These are phyloP conservation scores for Oxyura jamaicensis DNA, from an alignment of 2,113 vertebrate genomes.

Conservation along the genomic window DNA sequence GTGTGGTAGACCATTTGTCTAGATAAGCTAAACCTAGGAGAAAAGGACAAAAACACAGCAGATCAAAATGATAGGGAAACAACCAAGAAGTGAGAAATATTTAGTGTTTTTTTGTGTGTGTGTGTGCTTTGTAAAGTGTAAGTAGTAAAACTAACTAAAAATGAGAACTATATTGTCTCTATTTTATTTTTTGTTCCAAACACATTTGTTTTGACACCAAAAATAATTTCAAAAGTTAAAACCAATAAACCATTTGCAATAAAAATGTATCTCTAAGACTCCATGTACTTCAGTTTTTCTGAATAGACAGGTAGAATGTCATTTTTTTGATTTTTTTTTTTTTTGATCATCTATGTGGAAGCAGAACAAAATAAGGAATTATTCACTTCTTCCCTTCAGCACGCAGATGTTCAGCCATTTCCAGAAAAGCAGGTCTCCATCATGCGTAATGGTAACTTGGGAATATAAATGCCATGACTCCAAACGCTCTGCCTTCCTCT, in stretches of 20 bases:
- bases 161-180: neutral
- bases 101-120: neutral
- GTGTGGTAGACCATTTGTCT: neutral
- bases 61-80: neutral
- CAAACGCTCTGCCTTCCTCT: neutral
- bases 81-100: neutral
- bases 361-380: neutral
- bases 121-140: neutral
- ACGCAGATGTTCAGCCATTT: neutral
- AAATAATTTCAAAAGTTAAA: neutral
- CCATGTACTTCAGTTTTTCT: neutral
- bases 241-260: neutral
- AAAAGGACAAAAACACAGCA: neutral
- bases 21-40: neutral
- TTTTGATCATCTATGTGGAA: neutral
- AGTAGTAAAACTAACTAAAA: neutral
- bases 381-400: neutral
- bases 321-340: neutral
- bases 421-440: neutral
- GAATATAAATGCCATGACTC: neutral
- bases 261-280: neutral
- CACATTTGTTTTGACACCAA: neutral
- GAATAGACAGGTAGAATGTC: neutral
- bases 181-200: neutral
- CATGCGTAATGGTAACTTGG: neutral